These are phyloP conservation scores for Gryllus bimaculatus DNA, from an alignment of 1,140 invertebrate genomes.

Conservation along the genomic window DNA sequence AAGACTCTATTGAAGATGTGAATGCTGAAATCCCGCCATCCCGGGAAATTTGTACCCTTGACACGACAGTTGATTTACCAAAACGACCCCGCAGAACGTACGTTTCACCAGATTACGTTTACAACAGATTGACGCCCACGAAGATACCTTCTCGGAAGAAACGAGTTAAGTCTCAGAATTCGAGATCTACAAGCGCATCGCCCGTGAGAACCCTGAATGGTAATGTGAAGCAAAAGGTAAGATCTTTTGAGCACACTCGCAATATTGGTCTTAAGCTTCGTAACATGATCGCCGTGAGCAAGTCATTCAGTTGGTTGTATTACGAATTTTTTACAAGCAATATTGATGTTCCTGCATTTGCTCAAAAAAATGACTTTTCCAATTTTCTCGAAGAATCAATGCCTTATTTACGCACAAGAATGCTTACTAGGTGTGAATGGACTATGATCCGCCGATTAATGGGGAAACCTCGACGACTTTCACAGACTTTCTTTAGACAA, in stretches of 20 bases:
- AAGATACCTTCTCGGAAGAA: neutral
- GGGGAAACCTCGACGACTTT: neutral
- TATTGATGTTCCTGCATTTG: neutral
- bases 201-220: neutral
- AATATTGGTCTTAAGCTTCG: neutral
- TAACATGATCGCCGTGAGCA: neutral
- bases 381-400: neutral
- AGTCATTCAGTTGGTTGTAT: neutral
- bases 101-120: neutral
- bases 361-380: neutral
- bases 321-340: neutral
- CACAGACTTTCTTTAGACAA: neutral
- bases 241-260: neutral
- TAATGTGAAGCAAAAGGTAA: neutral
- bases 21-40: too few relatives aligned
- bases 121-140: neutral
- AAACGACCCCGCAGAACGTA: neutral
- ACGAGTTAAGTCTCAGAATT: neutral
- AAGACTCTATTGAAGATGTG: too few relatives aligned
- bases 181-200: neutral
- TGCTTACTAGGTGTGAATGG: neutral
- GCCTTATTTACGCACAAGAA: neutral
- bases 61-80: too few relatives aligned
- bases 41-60: too few relatives aligned
- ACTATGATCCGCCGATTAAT: neutral